Evolutionary conservation across 2,113 vertebrate species (phyloP).

Genomic region (Cisticola juncidis): DNA sequence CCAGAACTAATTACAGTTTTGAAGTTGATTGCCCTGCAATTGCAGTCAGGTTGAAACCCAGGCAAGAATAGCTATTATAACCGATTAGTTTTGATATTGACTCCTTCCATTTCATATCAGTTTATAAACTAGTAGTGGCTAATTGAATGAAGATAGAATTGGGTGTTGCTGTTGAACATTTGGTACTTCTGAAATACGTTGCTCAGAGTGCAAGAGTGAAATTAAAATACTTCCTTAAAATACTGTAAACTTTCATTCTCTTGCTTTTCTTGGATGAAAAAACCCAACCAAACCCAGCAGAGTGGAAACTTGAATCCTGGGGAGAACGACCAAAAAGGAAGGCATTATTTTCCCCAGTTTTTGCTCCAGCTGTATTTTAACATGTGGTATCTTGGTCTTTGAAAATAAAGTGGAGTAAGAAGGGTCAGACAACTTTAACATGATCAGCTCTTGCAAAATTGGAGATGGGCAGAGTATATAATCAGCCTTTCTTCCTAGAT

Average conservation of each 20-base stretch:
- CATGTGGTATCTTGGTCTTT: background rate
- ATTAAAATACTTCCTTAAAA: background rate
- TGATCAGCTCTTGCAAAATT: background rate
- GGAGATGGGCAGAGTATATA: background rate
- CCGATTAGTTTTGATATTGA: background rate
- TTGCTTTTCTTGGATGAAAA: background rate
- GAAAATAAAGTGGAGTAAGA: background rate
- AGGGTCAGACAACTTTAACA: background rate
- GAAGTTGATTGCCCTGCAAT: background rate
- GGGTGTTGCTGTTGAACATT: background rate
- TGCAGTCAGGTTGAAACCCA: too few relatives aligned
- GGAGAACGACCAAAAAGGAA: background rate
- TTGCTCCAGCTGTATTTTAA: background rate
- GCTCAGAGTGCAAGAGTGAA: fast-evolving
- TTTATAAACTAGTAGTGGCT: background rate
- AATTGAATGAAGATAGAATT: background rate
- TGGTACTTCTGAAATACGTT: background rate
- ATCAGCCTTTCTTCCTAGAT: background rate
- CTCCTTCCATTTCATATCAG: background rate
- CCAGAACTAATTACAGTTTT: background rate
- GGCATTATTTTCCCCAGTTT: background rate
- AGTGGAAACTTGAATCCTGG: background rate
- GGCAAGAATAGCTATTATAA: background rate
- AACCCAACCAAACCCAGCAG: background rate
- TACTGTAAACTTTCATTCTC: background rate